phyloP scores from a whole-genome alignment of 2,888 invertebrate species.

The Argyresthia albistria region DNA sequence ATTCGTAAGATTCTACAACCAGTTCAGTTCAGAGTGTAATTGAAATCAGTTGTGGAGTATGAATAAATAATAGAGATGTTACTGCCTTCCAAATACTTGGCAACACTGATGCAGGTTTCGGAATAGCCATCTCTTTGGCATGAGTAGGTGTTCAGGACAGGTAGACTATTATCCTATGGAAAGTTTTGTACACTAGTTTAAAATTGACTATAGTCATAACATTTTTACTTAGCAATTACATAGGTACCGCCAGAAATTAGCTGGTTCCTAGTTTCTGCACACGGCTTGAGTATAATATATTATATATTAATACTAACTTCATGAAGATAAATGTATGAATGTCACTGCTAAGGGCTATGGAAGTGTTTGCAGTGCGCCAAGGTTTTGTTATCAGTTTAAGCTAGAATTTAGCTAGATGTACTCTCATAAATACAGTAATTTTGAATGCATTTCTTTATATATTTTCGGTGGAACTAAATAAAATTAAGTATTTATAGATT shows the following conservation, averaged over 20 bases:
- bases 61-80: not conserved
- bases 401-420: slow-evolving; percentile 34
- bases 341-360: no score
- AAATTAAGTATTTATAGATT: slow-evolving; percentile 62
- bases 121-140: not conserved
- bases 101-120: not conserved
- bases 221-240: no score
- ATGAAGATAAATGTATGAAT: no score
- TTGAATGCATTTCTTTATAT: slow-evolving; percentile 61
- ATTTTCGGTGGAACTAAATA: slow-evolving; percentile 51
- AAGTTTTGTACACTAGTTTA: not conserved
- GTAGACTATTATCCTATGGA: not conserved
- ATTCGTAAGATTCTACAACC: no score
- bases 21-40: no score
- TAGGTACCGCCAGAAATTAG: not conserved
- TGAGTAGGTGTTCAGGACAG: not conserved
- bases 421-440: slow-evolving; percentile 62
- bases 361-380: slow-evolving; percentile 2
- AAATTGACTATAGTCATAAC: no score
- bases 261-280: not conserved
- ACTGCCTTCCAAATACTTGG: not conserved
- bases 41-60: not conserved
- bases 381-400: slow-evolving; percentile 22
- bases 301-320: no score
- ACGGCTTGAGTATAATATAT: not conserved